Base-by-base conservation (phyloP, 2,888 invertebrate genomes). In the Sinohyriopsis cumingii region DNA sequence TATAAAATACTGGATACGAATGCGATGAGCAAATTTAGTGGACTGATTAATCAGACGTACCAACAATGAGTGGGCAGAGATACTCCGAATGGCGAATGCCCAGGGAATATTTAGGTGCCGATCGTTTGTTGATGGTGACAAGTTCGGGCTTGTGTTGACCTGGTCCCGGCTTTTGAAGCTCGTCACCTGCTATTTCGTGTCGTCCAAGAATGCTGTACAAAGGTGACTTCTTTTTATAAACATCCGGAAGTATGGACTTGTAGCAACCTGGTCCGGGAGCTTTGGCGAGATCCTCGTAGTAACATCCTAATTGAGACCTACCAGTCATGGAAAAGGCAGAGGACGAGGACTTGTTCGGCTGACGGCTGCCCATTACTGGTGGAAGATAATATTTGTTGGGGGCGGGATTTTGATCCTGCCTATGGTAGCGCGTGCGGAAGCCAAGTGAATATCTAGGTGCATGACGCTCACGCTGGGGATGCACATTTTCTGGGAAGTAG, bases 131-230 rank as follows among this genome's bases (percentile, higher is more conserved):
- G 28, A 81, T 80, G 71, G 78, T 80, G 91, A 97, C 97, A 93
- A 95, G 96, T 93, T 98, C 97, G n/a, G 97, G 96, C 78, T 94
- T 95, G 90, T 97, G 96, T 76, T 96, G 95, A 82, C 96, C 97
- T 72, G 97, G 97, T 76, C 97, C 97, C 33, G 96, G 96, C 88
- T 94, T 95, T 84, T 92, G 92, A 56, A 94, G 94, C 76, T 94
- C 93, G 89, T 96, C 95, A 19, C 93, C 92, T 0, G 95, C 95
- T 73, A 94, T 89, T 84, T 93, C 93, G 84, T 93, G 94, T 69
- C 96, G 93, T 60, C 94, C 94, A 67, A 95, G 94, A 87, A 98
- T 95, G 55, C 96, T 95, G 89, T 95, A 97, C 75, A 95, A 93
- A 0, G 97, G 97, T 22, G 95, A 93, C 79, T 90, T 90, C 28